These are phyloP conservation scores for Thaumetopoea pityocampa DNA, from an alignment of 1,140 invertebrate genomes.

Conservation along the genomic window DNA sequence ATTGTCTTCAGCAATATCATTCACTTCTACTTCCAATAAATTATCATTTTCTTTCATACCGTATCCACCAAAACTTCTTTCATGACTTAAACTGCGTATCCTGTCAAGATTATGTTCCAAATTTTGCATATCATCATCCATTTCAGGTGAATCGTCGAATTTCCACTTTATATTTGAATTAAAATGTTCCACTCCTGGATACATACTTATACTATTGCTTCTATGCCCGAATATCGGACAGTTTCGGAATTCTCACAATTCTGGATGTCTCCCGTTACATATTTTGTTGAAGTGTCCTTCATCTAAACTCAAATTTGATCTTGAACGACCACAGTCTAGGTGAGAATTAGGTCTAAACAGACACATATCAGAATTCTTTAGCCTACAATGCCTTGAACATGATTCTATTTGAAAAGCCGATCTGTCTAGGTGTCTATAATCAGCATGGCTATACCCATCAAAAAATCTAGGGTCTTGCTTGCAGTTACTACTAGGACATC, in stretches of 20 bases:
- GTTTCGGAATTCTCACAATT: constrained; percentile 74
- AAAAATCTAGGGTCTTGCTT: constrained; percentile 67
- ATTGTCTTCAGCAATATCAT: constrained; percentile 51
- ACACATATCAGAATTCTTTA: constrained; percentile 69
- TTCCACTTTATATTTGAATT: constrained; percentile 72
- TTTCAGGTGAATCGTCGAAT: constrained; percentile 55
- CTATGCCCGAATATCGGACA: constrained; percentile 72
- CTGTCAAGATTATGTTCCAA: constrained; percentile 71
- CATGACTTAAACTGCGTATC: constrained; percentile 63
- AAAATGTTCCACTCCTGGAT: constrained; percentile 66
- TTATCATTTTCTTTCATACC: constrained; percentile 55
- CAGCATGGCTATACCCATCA: constrained; percentile 58
- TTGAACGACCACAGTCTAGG: constrained; percentile 60
- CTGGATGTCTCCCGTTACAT: constrained; percentile 68
- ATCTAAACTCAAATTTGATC: constrained; percentile 71
- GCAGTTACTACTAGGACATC: constrained; percentile 48
- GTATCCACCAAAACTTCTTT: constrained; percentile 49
- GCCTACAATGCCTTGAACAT: constrained; percentile 62
- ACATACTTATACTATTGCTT: constrained; percentile 70
- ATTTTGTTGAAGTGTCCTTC: constrained; percentile 69
- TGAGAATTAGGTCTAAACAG: constrained; percentile 60
- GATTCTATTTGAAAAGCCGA: constrained; percentile 70
- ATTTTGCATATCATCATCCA: constrained; percentile 57
- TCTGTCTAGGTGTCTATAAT: constrained; percentile 66
- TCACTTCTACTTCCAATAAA: constrained; percentile 66